A percentile compares a stretch with the other conserved stretches of the same genome.
Conservation (phyloP, 2,797 vertebrate species). For the Odontamblyopus rebecca region DNA sequence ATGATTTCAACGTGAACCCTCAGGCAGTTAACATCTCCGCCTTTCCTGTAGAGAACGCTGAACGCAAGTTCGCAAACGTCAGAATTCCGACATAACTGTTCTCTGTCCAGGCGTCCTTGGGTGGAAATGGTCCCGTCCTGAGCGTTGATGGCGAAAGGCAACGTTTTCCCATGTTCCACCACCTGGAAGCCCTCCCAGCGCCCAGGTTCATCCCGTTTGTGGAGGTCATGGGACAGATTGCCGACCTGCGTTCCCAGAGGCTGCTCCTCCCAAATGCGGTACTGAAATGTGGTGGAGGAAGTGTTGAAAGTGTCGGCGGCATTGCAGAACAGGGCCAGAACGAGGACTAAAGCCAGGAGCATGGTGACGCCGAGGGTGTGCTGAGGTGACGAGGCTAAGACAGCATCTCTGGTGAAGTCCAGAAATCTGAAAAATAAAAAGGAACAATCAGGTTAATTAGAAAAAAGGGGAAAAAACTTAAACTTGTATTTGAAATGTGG, state of each 20-base stretch:
- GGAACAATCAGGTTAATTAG: constrained; percentile 6
- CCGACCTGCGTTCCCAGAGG: constrained; percentile 82
- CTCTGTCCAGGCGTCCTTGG: constrained; percentile 83
- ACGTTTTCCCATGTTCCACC: constrained; percentile 79
- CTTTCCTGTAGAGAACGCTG: constrained; percentile 81
- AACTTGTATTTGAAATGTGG: too few relatives aligned
- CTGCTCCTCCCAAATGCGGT: constrained; percentile 87
- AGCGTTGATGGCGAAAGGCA: constrained; percentile 80
- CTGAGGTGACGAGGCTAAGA: constrained; percentile 18
- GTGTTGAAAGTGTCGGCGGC: constrained; percentile 41
- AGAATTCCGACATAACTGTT: constrained; percentile 83
- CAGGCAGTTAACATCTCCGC: constrained; percentile 79
- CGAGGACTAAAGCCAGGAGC: constrained; percentile 67
- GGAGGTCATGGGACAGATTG: constrained; percentile 80
- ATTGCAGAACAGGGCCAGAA: constrained; percentile 42
- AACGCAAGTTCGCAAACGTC: constrained; percentile 87
- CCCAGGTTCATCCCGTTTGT: constrained; percentile 66
- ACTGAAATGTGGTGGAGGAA: constrained; percentile 67
- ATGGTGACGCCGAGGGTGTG: constrained; percentile 51
- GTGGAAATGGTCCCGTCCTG: constrained; percentile 83
- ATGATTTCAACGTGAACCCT: constrained; percentile 86
- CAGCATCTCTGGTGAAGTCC: constrained; percentile 15
- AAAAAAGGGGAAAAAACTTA: background rate
- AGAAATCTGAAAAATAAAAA: background rate
- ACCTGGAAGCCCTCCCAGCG: constrained; percentile 82